A percentile compares a stretch with the other conserved stretches of the same genome.
Conservation (phyloP, 2,888 invertebrate species). For the Antitype chi region DNA sequence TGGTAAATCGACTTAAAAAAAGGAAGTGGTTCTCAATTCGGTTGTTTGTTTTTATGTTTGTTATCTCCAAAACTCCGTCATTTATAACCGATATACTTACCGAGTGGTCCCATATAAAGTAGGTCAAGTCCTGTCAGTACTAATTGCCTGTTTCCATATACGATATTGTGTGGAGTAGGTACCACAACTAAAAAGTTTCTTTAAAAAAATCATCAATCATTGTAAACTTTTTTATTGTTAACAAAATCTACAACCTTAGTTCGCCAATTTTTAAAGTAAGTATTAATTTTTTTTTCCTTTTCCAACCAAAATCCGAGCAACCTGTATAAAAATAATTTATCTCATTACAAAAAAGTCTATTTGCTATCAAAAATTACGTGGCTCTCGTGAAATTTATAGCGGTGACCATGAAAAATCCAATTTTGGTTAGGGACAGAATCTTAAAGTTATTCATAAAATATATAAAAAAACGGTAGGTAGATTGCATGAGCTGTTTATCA, state of each 20-base stretch:
- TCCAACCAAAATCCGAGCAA: not conserved
- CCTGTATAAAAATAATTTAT: conserved; percentile 20
- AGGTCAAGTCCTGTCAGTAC: no score
- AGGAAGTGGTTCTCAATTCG: no score
- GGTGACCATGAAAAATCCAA: conserved; percentile 54
- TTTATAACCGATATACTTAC: no score
- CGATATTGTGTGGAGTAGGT: no score
- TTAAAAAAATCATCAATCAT: no score
- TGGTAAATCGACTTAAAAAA: no score
- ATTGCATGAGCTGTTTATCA: conserved; percentile 57
- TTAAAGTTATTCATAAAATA: conserved; percentile 54
- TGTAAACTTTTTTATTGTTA: no score
- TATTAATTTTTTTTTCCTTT: not conserved
- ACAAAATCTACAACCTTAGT: not conserved
- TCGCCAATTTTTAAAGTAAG: not conserved
- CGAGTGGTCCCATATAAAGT: no score
- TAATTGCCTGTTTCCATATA: no score
- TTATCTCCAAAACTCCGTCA: no score
- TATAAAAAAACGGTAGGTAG: conserved; percentile 11
- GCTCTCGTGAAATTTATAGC: conserved; percentile 46
- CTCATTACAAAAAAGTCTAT: conserved; percentile 28
- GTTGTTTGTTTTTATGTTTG: no score
- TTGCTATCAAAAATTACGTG: conserved; percentile 40
- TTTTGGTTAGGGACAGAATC: conserved; percentile 36
- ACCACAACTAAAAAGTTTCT: no score